phyloP scores from a whole-genome alignment of 2,797 vertebrate species.

The Melanotaenia maccullochi region DNA sequence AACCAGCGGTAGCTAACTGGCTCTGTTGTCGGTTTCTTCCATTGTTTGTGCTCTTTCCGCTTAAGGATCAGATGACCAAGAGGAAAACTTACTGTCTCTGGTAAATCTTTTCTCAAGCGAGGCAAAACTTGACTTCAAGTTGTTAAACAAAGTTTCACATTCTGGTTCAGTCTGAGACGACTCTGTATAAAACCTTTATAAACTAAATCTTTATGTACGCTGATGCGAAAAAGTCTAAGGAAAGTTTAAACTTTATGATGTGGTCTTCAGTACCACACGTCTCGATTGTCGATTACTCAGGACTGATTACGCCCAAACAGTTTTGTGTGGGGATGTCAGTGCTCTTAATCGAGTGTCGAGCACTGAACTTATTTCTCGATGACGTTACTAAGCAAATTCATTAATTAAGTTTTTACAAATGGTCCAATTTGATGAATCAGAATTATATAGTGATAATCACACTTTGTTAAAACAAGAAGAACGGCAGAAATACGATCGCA shows the following conservation, averaged over 20 bases:
- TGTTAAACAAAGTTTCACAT: slow-evolving; percentile 48
- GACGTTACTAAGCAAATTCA: not conserved
- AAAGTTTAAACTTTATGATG: not conserved
- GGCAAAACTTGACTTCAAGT: slow-evolving; percentile 28
- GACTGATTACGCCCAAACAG: slow-evolving; percentile 74
- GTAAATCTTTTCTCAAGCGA: slow-evolving; percentile 37
- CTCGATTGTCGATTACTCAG: slow-evolving; percentile 56
- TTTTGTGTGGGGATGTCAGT: slow-evolving; percentile 3
- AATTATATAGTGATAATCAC: too few relatives aligned
- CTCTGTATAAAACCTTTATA: not conserved
- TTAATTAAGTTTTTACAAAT: too few relatives aligned
- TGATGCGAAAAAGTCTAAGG: not conserved
- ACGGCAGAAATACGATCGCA: too few relatives aligned
- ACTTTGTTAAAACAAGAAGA: too few relatives aligned
- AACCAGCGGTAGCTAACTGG: not conserved
- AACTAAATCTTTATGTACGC: not conserved
- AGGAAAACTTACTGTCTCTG: slow-evolving; percentile 76
- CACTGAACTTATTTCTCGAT: not conserved
- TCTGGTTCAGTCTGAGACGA: not conserved
- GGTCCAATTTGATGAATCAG: too few relatives aligned
- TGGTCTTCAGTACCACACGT: slow-evolving; percentile 28
- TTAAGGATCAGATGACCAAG: slow-evolving; percentile 69
- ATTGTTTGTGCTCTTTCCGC: slow-evolving; percentile 74
- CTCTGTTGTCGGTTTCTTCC: slow-evolving; percentile 46
- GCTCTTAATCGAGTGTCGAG: slow-evolving; percentile 45